Base-by-base conservation (phyloP, 2,888 invertebrate genomes). In the Pelosia muscerda region DNA sequence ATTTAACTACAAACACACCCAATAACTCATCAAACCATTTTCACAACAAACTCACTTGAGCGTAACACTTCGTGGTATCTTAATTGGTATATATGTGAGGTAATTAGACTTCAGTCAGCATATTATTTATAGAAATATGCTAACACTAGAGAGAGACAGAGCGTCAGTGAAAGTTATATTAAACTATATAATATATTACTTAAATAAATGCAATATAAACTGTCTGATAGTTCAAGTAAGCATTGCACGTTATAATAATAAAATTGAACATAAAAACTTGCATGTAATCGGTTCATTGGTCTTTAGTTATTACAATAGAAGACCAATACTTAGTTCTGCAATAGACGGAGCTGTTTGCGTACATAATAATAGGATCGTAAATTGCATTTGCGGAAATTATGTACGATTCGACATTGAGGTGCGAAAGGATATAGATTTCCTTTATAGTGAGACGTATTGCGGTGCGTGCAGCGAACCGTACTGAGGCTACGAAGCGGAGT, bases 151-250 rank as follows among this genome's bases (percentile, higher is more conserved):
- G 53, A 73, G 69, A 62, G 71, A 65, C 42, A 59, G 59, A 62
- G 28, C 65, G 55, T 11, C 42, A 80, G 80, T 81, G 80, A 80
- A 80, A 80, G 80, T 81, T 69, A 69, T 71, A 69, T 72, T 59
- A 69, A 62, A 66, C 61, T 65, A 71, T 62, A 75, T 73, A 72
- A 73, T 71, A 56, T 63, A 74, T 71, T 80, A 78, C 72, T 73
- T 70, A 73, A n/a, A 80, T 72, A 74, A 71, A 66, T 23, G 73
- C 71, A 68, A 66, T 61, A 15, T 38, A 26, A 72, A 78, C 69
- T 71, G 71, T 49, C 65, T 56, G 19, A 57, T 38, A n/a, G 53
- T 22, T 31, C 8, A 56, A 13, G 38, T 31, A 10, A 25, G 5
- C 28, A n/a, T 53, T 63, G 15, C 25, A 28, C 28, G 31, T n/a